phyloP scores from a whole-genome alignment of 2,113 vertebrate genomes.

The Percopsis transmontana region DNA sequence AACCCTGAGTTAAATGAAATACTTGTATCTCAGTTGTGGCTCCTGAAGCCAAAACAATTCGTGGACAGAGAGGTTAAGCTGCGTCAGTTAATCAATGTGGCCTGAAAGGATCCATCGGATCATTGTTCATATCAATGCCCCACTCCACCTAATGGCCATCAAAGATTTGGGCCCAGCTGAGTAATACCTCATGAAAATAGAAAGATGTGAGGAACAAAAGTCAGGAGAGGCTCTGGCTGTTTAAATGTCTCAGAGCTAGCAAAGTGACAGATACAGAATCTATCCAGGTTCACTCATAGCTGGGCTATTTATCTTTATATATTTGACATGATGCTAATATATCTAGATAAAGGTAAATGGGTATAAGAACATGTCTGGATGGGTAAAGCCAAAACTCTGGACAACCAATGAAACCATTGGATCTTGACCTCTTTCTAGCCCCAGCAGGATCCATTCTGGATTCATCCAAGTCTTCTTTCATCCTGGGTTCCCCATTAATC shows the following conservation, averaged over 20 bases:
- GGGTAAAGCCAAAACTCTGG: too few relatives aligned
- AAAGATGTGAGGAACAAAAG: neutral
- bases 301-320: too few relatives aligned
- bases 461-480: too few relatives aligned
- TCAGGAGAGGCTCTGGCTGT: neutral
- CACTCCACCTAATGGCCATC: constrained; percentile 39
- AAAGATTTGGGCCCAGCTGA: constrained; percentile 27
- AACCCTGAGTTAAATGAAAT: constrained; percentile 61
- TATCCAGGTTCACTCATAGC: neutral
- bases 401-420: too few relatives aligned
- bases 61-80: constrained; percentile 54
- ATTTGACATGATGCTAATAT: too few relatives aligned
- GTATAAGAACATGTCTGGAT: too few relatives aligned
- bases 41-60: constrained; percentile 51
- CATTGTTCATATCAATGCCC: constrained; percentile 24
- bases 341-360: too few relatives aligned
- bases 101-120: constrained; percentile 31
- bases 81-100: constrained; percentile 44
- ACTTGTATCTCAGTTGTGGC: constrained; percentile 71
- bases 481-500: too few relatives aligned
- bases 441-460: too few relatives aligned
- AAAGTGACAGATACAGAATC: neutral
- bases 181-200: constrained; percentile 41
- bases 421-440: too few relatives aligned
- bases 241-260: neutral